Base-by-base conservation (phyloP, 2,888 invertebrate species). In the Itoplectis maculator region DNA sequence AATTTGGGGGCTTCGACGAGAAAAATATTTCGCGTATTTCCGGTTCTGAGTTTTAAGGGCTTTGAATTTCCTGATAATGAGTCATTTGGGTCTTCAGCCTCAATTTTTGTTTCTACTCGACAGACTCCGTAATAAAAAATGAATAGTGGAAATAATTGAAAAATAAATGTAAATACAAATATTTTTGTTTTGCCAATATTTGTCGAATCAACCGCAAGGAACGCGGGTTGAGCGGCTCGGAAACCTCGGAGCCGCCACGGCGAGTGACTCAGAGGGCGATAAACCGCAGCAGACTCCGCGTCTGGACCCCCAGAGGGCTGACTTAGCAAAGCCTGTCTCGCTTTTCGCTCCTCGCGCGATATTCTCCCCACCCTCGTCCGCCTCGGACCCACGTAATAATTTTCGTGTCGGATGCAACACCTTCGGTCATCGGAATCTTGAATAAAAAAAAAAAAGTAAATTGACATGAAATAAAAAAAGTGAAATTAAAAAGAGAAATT, bases 241-340 rank as follows among this genome's bases (percentile, higher is more conserved):
- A 15, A 11, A 35, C 56, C 37, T n/a, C n/a, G n/a, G n/a, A 42
- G 42, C n/a, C 6, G 42, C 11, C n/a, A n/a, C n/a, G n/a, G n/a
- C n/a, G n/a, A n/a, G 18, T 76, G 76, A 68, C 47, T 66, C 76
- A 75, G 11, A 7, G 56, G 11, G n/a, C 15, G 37, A 49, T 47
- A 66, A 68, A 76, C 18, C 13, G 18, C n/a, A n/a, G 45, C 68
- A 45, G 68, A 68, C 66, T 66, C 45, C 15, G 9, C n/a, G 59
- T 68, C 76, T 76, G 59, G 59, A 76, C 20, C 47, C 9, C 59
- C 66, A 42, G n/a, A 68, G 76, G 76, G 18, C 42, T 47, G 49
- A n/a, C 35, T 59, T 59, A 11, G 47, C 35, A n/a, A n/a, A n/a
- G 13, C 45, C 54, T 18, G 23, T 8, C 45, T 65, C 65, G n/a